Conservation (phyloP, 2,797 vertebrate genomes). For the Xenopus petersii region DNA sequence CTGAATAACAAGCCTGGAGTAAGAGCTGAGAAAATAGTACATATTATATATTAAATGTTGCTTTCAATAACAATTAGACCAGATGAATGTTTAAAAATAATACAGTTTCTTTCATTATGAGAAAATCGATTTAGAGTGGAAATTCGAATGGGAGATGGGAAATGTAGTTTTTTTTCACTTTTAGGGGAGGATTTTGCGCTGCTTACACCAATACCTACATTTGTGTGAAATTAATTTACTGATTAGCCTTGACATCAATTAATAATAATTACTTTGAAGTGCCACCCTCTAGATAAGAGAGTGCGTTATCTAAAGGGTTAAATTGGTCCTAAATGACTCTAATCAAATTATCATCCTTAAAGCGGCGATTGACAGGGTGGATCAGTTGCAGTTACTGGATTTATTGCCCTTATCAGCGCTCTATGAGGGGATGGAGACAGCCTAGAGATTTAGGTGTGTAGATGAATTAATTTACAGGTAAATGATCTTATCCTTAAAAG, state of each 20-base stretch:
- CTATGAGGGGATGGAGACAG: slow-evolving; percentile 53
- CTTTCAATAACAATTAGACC: too few relatives aligned
- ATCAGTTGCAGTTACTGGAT: slow-evolving; percentile 66
- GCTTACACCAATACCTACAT: slow-evolving; percentile 30
- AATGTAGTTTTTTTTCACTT: too few relatives aligned
- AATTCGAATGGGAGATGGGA: too few relatives aligned
- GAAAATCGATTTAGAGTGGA: too few relatives aligned
- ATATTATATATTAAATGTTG: too few relatives aligned
- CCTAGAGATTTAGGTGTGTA: slow-evolving; percentile 53
- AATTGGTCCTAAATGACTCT: slow-evolving; percentile 59
- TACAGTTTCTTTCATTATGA: too few relatives aligned
- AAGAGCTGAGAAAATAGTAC: too few relatives aligned
- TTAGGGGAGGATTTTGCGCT: background rate
- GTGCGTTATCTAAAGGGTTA: slow-evolving; percentile 64
- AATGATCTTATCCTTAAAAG: slow-evolving; percentile 50
- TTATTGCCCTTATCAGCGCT: slow-evolving; percentile 63
- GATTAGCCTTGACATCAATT: slow-evolving; percentile 60
- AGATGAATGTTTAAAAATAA: too few relatives aligned
- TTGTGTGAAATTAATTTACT: slow-evolving; percentile 68
- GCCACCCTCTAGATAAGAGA: slow-evolving; percentile 67
- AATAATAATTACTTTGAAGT: slow-evolving; percentile 68
- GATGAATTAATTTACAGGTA: slow-evolving; percentile 57
- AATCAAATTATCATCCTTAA: slow-evolving; percentile 63
- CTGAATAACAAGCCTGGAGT: too few relatives aligned
- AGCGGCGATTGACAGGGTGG: slow-evolving; percentile 66